Percentiles rank a stretch among this genome's conserved stretches.
Conservation (phyloP, 2,888 invertebrate genomes). For the Orthonevra nobilis region DNA sequence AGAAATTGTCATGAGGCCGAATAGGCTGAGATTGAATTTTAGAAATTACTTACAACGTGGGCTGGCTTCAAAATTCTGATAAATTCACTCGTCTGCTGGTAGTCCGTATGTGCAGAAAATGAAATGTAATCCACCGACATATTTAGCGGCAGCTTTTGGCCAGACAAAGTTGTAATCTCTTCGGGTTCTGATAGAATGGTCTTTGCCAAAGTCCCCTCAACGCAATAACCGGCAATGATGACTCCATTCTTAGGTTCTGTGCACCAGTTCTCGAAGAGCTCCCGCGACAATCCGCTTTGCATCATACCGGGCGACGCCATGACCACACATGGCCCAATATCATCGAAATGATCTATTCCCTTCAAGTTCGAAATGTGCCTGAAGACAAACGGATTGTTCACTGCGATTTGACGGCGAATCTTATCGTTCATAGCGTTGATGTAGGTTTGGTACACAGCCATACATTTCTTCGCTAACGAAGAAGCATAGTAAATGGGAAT, state of each 20-base stretch:
- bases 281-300: conserved; percentile 98
- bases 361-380: conserved; percentile 97
- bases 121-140: conserved; percentile 99
- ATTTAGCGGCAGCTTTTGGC: conserved; percentile 96
- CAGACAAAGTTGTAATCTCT: conserved; percentile 96
- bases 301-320: conserved; percentile 99
- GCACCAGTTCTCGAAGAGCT: conserved; percentile 99
- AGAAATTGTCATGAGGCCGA: too few relatives aligned
- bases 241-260: conserved; percentile 98
- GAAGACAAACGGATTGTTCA: conserved; percentile 99
- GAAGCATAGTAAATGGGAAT: conserved; percentile 99
- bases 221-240: conserved; percentile 98
- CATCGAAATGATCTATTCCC: conserved; percentile 99
- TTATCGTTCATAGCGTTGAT: conserved; percentile 99
- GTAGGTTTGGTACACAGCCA: conserved; percentile 99
- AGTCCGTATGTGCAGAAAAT: conserved; percentile 96
- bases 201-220: conserved; percentile 94
- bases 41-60: conserved; percentile 87
- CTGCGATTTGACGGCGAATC: conserved; percentile 96
- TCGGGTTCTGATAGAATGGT: conserved; percentile 98
- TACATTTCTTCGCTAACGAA: conserved; percentile 99
- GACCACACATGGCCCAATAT: conserved; percentile 99
- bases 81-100: conserved; percentile 92
- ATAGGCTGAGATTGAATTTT: too few relatives aligned
- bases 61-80: conserved; percentile 96